These are phyloP conservation scores for Serinus canaria DNA, from an alignment of 2,113 vertebrate species.

Conservation along the genomic window DNA sequence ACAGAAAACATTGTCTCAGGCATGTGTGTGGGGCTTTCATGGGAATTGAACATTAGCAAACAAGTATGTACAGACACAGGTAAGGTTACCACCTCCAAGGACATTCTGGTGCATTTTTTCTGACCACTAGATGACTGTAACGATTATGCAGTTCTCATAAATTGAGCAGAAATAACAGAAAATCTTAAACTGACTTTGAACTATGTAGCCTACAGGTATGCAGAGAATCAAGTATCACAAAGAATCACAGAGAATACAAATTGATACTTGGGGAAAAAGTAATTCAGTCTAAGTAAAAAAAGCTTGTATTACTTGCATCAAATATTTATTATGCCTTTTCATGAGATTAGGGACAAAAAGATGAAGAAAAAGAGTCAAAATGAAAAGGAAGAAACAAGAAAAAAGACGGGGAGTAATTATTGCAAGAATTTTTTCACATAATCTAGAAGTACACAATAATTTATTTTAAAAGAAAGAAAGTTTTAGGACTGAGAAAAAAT, in stretches of 20 bases:
- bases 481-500: neutral
- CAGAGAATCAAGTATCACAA: neutral
- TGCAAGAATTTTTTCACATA: neutral
- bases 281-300: neutral
- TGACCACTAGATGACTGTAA: neutral
- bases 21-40: neutral
- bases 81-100: neutral
- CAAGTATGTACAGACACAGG: too few relatives aligned
- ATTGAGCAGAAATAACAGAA: conserved; percentile 20
- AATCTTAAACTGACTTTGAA: neutral
- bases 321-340: neutral
- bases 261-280: neutral
- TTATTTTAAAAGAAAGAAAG: neutral
- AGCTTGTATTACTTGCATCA: neutral
- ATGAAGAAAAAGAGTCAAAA: neutral
- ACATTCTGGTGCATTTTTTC: neutral
- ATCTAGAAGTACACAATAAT: neutral
- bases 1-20: neutral
- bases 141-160: neutral
- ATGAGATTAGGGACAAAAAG: neutral
- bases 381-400: neutral
- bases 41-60: neutral
- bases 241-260: neutral
- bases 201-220: neutral
- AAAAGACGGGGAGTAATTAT: neutral